Conservation (phyloP, 1,140 invertebrate genomes). For the Stratiolaelaps scimitus region DNA sequence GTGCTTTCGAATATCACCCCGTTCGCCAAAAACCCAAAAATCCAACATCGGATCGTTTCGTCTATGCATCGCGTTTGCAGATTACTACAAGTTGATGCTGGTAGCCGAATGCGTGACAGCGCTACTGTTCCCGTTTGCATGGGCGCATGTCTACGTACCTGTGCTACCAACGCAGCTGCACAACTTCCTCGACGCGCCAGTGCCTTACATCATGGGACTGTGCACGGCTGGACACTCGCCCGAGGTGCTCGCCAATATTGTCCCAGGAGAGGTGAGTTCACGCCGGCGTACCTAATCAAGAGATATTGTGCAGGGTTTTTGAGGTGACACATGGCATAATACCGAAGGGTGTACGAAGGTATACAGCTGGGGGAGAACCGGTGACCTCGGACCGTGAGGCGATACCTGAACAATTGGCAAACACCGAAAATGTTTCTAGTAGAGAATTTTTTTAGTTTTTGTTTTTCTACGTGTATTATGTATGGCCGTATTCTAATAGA, state of each 20-base stretch:
- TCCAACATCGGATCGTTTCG: too few relatives aligned
- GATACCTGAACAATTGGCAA: conserved; percentile 32
- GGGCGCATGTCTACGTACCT: conserved; percentile 98
- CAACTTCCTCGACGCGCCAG: conserved; percentile 95
- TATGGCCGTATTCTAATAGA: too few relatives aligned
- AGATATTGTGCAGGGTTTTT: conserved; percentile 15
- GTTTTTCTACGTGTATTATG: too few relatives aligned
- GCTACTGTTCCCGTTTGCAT: conserved; percentile 82
- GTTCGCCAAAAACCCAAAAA: too few relatives aligned
- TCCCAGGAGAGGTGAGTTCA: conserved; percentile 46
- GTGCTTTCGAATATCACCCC: too few relatives aligned
- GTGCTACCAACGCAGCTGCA: conserved; percentile 86
- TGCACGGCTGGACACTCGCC: conserved; percentile 37
- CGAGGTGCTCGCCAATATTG: conserved; percentile 29
- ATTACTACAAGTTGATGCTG: conserved; percentile 88
- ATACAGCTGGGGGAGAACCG: conserved; percentile 12
- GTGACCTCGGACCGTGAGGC: conserved; percentile 24
- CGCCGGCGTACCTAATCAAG: conserved; percentile 6
- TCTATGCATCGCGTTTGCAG: conserved; percentile 44
- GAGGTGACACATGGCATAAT: conserved; percentile 32
- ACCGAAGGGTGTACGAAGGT: conserved; percentile 29
- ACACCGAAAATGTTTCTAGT: too few relatives aligned
- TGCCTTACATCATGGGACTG: conserved; percentile 94
- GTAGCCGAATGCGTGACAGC: conserved; percentile 85
- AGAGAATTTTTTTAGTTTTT: too few relatives aligned